A percentile compares a stretch with the other conserved stretches of the same genome.
These are phyloP conservation scores for Tursiops truncatus DNA, from an alignment of 2,113 vertebrate species.

Conservation along the genomic window DNA sequence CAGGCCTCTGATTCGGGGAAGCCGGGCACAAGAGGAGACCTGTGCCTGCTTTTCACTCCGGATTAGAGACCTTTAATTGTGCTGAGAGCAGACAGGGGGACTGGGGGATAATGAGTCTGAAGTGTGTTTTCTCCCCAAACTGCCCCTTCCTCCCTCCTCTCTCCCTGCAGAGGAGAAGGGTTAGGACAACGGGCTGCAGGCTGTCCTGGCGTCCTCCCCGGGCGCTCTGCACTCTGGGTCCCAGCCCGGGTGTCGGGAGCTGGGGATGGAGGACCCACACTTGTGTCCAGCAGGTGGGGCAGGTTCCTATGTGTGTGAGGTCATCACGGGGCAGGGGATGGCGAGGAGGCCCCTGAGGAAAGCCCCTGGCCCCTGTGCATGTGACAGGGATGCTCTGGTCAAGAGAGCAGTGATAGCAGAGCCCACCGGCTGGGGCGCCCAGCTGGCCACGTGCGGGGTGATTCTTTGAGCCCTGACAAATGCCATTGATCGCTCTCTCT, in stretches of 20 bases:
- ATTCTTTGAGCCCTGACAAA: not conserved
- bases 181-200: not conserved
- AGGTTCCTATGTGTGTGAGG: not conserved
- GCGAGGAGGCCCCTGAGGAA: not conserved
- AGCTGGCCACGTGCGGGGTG: not conserved
- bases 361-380: not conserved
- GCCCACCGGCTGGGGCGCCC: not conserved
- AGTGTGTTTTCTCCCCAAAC: slow-evolving; percentile 71
- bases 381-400: not conserved
- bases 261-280: not conserved
- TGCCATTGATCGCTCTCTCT: not conserved
- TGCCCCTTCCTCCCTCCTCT: slow-evolving; percentile 6
- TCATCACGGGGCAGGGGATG: rapidly evolving
- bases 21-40: slow-evolving; percentile 63
- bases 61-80: slow-evolving; percentile 82
- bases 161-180: not conserved
- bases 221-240: not conserved
- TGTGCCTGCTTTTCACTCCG: slow-evolving; percentile 81
- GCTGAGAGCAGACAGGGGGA: slow-evolving; percentile 70
- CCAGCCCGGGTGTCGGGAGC: not conserved
- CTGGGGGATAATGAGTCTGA: slow-evolving; percentile 79
- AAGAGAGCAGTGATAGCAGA: not conserved
- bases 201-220: not conserved
- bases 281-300: rapidly evolving
- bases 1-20: slow-evolving; percentile 67